phyloP scores from a whole-genome alignment of 2,113 vertebrate genomes.

The Lophochroa leadbeateri region DNA sequence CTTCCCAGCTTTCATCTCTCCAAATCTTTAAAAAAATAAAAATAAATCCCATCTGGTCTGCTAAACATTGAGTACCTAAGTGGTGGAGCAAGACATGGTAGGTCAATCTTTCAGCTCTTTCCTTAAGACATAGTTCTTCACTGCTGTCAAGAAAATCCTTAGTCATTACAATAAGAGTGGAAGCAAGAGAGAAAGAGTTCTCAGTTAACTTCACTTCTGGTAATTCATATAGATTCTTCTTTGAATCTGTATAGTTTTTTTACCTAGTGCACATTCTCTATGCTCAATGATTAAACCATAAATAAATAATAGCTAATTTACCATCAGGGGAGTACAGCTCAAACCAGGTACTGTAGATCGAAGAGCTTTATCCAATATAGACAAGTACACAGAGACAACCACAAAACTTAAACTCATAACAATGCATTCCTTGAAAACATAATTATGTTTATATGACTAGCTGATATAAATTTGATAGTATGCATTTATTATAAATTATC shows the following conservation, averaged over 20 bases:
- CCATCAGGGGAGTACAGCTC: not conserved
- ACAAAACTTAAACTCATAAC: not conserved
- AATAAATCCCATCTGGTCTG: not conserved
- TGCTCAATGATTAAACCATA: not conserved
- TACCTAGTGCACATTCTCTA: not conserved
- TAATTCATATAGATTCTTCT: not conserved
- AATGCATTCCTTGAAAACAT: not conserved
- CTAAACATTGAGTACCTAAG: not conserved
- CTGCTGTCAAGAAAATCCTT: not conserved
- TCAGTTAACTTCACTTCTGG: not conserved
- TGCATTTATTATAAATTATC: conserved; percentile 25
- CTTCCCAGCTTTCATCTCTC: not conserved
- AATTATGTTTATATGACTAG: not conserved
- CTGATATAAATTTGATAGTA: conserved; percentile 15
- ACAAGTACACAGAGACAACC: not conserved
- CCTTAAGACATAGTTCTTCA: not conserved
- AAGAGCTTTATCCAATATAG: not conserved
- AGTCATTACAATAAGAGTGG: not conserved
- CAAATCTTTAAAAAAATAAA: not conserved
- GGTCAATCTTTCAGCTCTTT: not conserved
- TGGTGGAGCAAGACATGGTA: not conserved
- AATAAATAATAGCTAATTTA: conserved; percentile 10
- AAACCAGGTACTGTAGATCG: not conserved
- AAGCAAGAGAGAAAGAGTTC: not conserved
- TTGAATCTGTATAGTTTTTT: not conserved